Base-by-base conservation (phyloP, 2,113 vertebrate species). In the Sakesphorus luctuosus region DNA sequence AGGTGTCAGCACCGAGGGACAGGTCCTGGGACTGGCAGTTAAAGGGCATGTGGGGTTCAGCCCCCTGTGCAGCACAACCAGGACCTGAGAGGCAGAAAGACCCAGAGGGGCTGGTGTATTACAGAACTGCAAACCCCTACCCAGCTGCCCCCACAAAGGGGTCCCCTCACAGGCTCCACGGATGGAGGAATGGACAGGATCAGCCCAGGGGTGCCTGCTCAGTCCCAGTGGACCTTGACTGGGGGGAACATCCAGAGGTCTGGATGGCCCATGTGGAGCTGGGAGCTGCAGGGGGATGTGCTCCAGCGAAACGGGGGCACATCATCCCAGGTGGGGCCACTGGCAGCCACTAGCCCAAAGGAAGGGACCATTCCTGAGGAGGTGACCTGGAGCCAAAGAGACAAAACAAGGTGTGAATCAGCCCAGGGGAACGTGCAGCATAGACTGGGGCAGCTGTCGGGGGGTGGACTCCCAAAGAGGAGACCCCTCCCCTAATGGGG, bases 241-340 rank as follows among this genome's bases (percentile, higher is more conserved):
- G 98, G 98, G 9, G 94, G 96, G 93, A 99, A 99, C 69, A 91
- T 97, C 99, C 99, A 99, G 84, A 98, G 98, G 97, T 99, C 99
- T 0, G 99, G 99, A 15, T 99, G 99, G 6, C 99, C 99, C 98
- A 99, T 99, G 97, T 99, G 99, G 29, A 98, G 81, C 68, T 98
- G 94, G 59, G 85, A 53, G 23, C 85, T 96, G 96, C 98, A 99
- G 2, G 99, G 98, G 1, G 99, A 99, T 0, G 92, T 35, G 91
- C 99, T 99, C 99, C 99, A 99, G 96, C 98, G 98, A 97, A 99
- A 99, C 0, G 98, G 97, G 4, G 99, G 99, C 11, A 99, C 94
- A 18, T 99, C 98, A 3, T 98, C 99, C 98, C 99, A 99, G 5
- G 99, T 97, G 1, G 99, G 99, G 6, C 99, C 99, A 0, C 98